Percentiles rank a stretch among this genome's conserved stretches.
phyloP scores from a whole-genome alignment of 2,888 invertebrate species.

The Campoplex nolae region DNA sequence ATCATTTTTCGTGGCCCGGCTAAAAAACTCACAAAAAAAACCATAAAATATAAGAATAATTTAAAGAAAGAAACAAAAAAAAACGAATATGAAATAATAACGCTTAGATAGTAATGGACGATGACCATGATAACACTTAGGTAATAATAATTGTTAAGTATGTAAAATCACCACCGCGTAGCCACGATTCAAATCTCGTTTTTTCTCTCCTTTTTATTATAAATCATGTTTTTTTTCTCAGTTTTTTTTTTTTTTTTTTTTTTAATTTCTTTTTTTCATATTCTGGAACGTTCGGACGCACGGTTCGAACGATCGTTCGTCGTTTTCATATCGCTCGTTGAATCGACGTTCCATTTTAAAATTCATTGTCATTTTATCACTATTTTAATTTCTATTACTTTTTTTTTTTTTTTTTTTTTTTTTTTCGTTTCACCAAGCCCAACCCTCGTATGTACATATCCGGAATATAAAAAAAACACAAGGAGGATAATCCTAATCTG shows the following conservation, averaged over 20 bases:
- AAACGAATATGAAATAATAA: conserved; percentile 37
- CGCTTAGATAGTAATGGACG: conserved; percentile 69
- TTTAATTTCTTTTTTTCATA: neutral
- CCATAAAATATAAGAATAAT: conserved; percentile 56
- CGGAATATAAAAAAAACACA: conserved; percentile 55
- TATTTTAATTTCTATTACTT: conserved; percentile 33
- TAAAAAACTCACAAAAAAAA: conserved; percentile 54
- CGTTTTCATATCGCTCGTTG: neutral
- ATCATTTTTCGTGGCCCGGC: conserved; percentile 41
- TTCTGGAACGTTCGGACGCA: neutral
- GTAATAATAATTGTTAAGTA: conserved; percentile 64
- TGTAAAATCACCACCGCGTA: conserved; percentile 55
- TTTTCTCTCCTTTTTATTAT: conserved; percentile 22
- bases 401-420: conserved; percentile 33
- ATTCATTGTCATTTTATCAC: neutral
- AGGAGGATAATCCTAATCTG: conserved; percentile 7
- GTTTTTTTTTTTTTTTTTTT: neutral
- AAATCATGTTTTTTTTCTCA: neutral
- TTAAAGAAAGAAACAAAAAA: conserved; percentile 47
- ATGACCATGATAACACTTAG: conserved; percentile 67
- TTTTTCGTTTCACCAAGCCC: conserved; percentile 1
- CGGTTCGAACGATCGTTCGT: neutral
- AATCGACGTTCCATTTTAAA: neutral
- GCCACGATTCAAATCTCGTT: conserved; percentile 57
- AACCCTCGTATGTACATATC: conserved; percentile 68